Evolutionary conservation across 2,113 vertebrate genomes (phyloP).

Genomic region (Corapipo altera): DNA sequence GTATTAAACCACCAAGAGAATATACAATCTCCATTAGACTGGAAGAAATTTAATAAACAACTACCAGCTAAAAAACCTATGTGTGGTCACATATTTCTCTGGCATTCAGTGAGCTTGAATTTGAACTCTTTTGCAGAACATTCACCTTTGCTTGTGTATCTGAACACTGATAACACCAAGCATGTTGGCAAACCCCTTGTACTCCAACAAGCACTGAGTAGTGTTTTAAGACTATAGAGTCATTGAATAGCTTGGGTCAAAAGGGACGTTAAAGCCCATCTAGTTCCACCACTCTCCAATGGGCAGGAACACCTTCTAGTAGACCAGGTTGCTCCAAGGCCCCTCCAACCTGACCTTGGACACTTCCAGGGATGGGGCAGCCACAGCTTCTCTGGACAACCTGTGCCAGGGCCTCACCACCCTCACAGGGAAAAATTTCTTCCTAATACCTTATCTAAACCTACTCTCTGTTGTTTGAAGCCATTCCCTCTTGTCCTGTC

Average conservation of each 20-base stretch:
- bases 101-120: not conserved
- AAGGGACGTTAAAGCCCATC: not conserved
- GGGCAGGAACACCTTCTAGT: not conserved
- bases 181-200: not conserved
- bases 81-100: not conserved
- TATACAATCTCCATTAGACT: conserved; percentile 15
- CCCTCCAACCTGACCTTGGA: not conserved
- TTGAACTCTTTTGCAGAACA: not conserved
- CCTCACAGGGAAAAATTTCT: not conserved
- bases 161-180: not conserved
- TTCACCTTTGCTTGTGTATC: not conserved
- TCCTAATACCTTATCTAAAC: too few relatives aligned
- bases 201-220: not conserved
- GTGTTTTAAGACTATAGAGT: not conserved
- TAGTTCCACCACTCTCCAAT: not conserved
- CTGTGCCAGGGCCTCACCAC: not conserved
- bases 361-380: not conserved
- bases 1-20: conserved; percentile 20
- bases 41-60: conserved; percentile 21
- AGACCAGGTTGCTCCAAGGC: not conserved
- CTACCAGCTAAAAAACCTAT: not conserved
- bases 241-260: not conserved
- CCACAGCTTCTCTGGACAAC: not conserved
- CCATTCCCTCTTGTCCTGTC: not conserved
- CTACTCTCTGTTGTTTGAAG: not conserved